Base-by-base conservation (phyloP, 2,113 vertebrate genomes). In the Geothlypis trichas region DNA sequence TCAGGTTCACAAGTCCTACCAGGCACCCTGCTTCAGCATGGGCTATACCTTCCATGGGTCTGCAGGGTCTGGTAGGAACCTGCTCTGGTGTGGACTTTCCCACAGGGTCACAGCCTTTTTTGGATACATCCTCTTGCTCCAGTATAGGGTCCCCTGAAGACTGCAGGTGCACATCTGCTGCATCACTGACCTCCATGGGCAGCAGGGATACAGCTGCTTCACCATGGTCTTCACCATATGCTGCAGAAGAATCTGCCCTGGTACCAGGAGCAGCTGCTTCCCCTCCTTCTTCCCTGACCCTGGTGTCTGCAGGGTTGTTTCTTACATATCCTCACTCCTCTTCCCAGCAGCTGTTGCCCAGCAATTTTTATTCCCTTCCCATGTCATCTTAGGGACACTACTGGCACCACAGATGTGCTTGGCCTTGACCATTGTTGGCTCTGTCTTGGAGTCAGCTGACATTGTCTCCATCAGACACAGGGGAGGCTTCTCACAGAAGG, bases 221-320 rank as follows among this genome's bases (percentile, higher is more conserved):
- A 47, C n/a, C 30, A 21, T 8, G n/a, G 9, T 16, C 13, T 14
- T 41, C 28, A 13, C 10, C 28, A 21, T 0, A 0, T 10, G 10
- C n/a, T 47, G 20, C 16, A 47, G 47, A 15, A 24, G 26, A 71
- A 41, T 71, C 47, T 63, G n/a, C 7, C 27, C 30, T 11, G 9
- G 10, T 24, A 55, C 41, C 65, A 47, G 41, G 24, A 47, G 5
- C 24, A 63, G 4, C 5, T 42, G 12, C 7, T 44, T 2, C 16
- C 9, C 16, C 7, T 39, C 24, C 49, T 57, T 24, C 47, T 62
- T 47, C 13, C n/a, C 24, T 63, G n/a, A 14, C 20, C n/a, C 26
- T 79, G 20, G 9, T 55, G 30, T 55, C n/a, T 55, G 24, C 41
- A 72, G 41, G 13, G 30, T 5, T 26, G 8, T 55, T 55, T 35